Percentiles rank a stretch among this genome's conserved stretches.
These are phyloP conservation scores for Spongilla lacustris DNA, from an alignment of 37 sponge, comb jelly and placozoan genomes.

Conservation along the genomic window DNA sequence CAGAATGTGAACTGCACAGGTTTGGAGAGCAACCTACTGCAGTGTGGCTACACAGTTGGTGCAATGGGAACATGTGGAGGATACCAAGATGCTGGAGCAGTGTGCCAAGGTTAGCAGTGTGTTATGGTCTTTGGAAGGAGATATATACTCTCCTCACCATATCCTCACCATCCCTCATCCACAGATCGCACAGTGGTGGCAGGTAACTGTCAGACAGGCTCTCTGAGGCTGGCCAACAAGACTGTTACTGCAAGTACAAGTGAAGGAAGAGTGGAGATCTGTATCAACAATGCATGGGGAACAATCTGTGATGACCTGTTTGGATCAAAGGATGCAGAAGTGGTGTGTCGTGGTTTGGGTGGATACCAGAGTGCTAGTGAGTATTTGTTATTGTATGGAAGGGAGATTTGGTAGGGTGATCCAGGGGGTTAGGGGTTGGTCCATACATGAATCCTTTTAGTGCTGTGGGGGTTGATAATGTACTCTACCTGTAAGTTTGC, in stretches of 20 bases:
- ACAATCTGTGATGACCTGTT: slow-evolving; percentile 43
- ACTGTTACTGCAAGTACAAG: neutral
- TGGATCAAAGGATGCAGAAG: slow-evolving; percentile 27
- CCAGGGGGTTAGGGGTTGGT: neutral
- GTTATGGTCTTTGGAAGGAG: neutral
- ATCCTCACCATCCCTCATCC: neutral
- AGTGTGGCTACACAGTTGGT: slow-evolving; percentile 4
- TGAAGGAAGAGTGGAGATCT: slow-evolving; percentile 55
- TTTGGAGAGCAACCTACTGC: slow-evolving; percentile 4
- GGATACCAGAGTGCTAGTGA: neutral
- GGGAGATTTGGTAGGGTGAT: neutral
- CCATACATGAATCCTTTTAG: too few relatives aligned
- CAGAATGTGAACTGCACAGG: slow-evolving; percentile 23
- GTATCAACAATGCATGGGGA: slow-evolving; percentile 56
- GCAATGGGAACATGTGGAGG: neutral
- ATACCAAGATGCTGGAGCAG: slow-evolving; percentile 4
- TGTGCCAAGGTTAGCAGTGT: slow-evolving; percentile 44
- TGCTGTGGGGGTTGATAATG: too few relatives aligned
- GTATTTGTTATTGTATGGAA: too few relatives aligned
- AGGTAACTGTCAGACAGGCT: slow-evolving; percentile 16
- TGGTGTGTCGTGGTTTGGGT: slow-evolving; percentile 43
- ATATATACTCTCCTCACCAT: neutral
- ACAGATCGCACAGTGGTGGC: neutral
- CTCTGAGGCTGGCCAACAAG: slow-evolving; percentile 21
- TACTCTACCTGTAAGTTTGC: too few relatives aligned